A percentile compares a stretch with the other conserved stretches of the same genome.
Conservation (phyloP, 2,113 vertebrate genomes). For the Tauraco erythrolophus region DNA sequence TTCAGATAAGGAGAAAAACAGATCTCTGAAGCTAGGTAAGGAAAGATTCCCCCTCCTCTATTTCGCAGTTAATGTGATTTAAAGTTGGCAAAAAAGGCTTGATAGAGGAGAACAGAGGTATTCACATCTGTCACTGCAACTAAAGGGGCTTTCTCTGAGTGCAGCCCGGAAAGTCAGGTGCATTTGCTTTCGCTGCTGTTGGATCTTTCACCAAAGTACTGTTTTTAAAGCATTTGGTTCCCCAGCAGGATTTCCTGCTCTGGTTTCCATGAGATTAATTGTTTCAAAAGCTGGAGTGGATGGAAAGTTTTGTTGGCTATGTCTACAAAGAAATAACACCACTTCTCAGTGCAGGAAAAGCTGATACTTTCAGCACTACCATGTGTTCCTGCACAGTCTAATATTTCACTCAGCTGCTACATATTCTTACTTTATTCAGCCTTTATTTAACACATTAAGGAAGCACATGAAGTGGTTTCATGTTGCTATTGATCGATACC, state of each 20-base stretch:
- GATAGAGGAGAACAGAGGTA: not conserved
- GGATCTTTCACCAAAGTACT: slow-evolving; percentile 2
- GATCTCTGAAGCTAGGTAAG: not conserved
- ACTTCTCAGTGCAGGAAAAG: not conserved
- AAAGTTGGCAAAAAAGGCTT: not conserved
- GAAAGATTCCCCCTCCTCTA: not conserved
- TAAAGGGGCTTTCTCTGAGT: not conserved
- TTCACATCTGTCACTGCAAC: not conserved
- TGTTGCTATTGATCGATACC: not conserved
- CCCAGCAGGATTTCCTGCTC: slow-evolving; percentile 48
- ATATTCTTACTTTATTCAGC: not conserved
- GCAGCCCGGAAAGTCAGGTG: slow-evolving; percentile 31
- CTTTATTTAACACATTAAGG: slow-evolving; percentile 7
- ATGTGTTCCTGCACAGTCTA: not conserved
- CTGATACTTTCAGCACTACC: not conserved
- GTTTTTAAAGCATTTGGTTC: slow-evolving; percentile 41
- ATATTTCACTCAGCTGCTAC: slow-evolving; percentile 5
- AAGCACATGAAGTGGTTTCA: not conserved
- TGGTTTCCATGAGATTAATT: slow-evolving; percentile 50
- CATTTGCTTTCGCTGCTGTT: not conserved
- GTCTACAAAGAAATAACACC: not conserved
- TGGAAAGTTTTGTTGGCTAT: slow-evolving; percentile 34
- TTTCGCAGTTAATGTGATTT: not conserved
- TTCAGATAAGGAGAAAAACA: not conserved
- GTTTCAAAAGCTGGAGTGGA: slow-evolving; percentile 49